Percentiles rank a stretch among this genome's conserved stretches.
phyloP scores from a whole-genome alignment of 2,888 invertebrate genomes.

The Synergus laeviventris region DNA sequence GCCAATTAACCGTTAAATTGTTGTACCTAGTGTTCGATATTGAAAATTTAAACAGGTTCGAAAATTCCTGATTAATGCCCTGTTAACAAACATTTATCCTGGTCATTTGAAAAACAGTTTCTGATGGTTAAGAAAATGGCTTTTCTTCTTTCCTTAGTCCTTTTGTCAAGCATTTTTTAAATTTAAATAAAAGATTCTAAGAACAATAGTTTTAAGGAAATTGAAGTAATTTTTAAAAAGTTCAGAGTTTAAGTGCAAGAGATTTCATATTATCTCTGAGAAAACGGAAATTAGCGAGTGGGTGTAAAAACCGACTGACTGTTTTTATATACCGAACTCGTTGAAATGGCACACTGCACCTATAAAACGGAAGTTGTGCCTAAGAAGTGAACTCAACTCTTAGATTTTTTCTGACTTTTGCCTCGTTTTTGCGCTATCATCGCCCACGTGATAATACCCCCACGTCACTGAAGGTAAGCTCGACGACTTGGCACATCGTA shows the following conservation, averaged over 20 bases:
- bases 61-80: no score
- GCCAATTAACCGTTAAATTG: not conserved
- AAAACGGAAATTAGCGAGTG: constrained; percentile 9
- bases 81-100: no score
- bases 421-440: not conserved
- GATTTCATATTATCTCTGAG: not conserved
- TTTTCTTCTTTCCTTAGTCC: no score
- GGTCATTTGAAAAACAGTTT: no score
- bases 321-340: not conserved
- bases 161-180: not conserved
- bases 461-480: constrained; percentile 18
- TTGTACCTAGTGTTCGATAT: not conserved
- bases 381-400: constrained; percentile 26
- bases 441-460: constrained; percentile 33
- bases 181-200: not conserved
- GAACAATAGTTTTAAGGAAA: no score
- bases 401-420: not conserved
- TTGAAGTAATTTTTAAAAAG: no score
- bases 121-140: no score
- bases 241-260: no score
- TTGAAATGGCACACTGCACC: constrained; percentile 1
- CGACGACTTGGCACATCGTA: constrained; percentile 39
- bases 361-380: not conserved
- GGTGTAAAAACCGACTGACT: not conserved
- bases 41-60: no score